Evolutionary conservation across 2,113 vertebrate species (phyloP).

Genomic region (Trogon surrucura): DNA sequence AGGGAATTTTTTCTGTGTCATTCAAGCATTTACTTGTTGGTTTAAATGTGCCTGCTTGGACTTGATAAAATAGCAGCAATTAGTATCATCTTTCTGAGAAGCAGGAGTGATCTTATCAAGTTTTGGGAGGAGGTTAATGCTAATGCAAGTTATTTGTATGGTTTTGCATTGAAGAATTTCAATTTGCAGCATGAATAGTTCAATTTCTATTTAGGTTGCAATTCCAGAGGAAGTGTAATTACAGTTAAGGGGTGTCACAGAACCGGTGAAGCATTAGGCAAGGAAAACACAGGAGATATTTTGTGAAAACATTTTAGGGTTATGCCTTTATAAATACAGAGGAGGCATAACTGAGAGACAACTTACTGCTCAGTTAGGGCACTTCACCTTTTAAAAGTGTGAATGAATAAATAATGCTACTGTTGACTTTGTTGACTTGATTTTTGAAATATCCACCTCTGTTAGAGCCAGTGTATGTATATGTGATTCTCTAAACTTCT

Average conservation of each 20-base stretch:
- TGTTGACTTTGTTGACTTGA: slow-evolving; percentile 2
- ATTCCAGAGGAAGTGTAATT: slow-evolving; percentile 74
- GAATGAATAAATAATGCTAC: not conserved
- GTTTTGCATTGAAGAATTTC: slow-evolving; percentile 74
- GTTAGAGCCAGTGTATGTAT: not conserved
- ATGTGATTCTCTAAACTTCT: not conserved
- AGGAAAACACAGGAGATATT: slow-evolving; percentile 64
- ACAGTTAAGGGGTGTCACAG: slow-evolving; percentile 68
- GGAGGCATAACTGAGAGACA: slow-evolving; percentile 5
- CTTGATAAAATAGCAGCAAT: slow-evolving; percentile 53
- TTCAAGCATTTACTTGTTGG: not conserved
- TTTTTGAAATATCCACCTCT: not conserved
- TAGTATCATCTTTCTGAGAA: slow-evolving; percentile 55
- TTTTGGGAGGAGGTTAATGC: slow-evolving; percentile 50
- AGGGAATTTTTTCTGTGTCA: not conserved
- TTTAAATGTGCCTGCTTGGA: slow-evolving; percentile 18
- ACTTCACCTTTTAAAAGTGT: slow-evolving; percentile 17
- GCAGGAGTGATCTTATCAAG: slow-evolving; percentile 50
- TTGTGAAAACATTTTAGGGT: slow-evolving; percentile 61
- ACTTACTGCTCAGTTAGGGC: not conserved
- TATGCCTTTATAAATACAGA: slow-evolving; percentile 35
- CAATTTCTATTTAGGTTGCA: slow-evolving; percentile 74
- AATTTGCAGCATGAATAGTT: slow-evolving; percentile 80
- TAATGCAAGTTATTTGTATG: slow-evolving; percentile 73
- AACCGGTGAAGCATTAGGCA: slow-evolving; percentile 63